phyloP scores from a whole-genome alignment of 2,888 invertebrate species.

The Mesorhabditis belari region DNA sequence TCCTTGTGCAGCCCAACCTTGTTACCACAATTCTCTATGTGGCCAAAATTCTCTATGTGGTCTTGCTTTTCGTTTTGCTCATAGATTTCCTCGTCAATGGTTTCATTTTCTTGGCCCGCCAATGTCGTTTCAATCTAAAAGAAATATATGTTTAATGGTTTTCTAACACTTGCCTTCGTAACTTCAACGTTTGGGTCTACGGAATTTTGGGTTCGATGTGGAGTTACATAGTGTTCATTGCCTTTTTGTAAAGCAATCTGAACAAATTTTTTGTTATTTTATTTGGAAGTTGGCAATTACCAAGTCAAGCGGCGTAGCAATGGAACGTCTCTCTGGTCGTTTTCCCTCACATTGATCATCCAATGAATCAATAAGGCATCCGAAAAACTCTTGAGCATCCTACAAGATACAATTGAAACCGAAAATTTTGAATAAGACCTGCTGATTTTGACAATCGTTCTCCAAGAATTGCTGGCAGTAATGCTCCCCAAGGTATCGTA shows the following conservation, averaged over 20 bases:
- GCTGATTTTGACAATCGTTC: neutral
- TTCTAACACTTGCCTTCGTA: neutral
- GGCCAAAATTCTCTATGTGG: too few species aligned
- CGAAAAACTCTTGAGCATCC: neutral
- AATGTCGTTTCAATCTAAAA: too few species aligned
- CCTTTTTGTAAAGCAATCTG: neutral
- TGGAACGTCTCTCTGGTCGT: too few species aligned
- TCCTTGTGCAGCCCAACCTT: too few species aligned
- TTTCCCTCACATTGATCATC: neutral
- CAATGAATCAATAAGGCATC: neutral
- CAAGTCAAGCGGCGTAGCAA: neutral
- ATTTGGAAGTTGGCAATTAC: too few species aligned
- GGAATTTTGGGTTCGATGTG: neutral
- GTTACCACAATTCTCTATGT: too few species aligned
- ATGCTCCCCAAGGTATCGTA: neutral
- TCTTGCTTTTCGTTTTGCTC: too few species aligned
- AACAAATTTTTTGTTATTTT: too few species aligned
- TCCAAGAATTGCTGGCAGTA: neutral
- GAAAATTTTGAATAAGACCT: neutral
- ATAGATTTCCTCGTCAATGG: too few species aligned
- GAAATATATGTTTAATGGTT: too few species aligned
- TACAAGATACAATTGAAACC: neutral
- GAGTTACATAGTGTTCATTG: too few species aligned
- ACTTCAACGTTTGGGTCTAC: neutral
- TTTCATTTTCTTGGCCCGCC: too few species aligned